Base-by-base conservation (phyloP, 2,888 invertebrate species). In the Ametastegia equiseti region DNA sequence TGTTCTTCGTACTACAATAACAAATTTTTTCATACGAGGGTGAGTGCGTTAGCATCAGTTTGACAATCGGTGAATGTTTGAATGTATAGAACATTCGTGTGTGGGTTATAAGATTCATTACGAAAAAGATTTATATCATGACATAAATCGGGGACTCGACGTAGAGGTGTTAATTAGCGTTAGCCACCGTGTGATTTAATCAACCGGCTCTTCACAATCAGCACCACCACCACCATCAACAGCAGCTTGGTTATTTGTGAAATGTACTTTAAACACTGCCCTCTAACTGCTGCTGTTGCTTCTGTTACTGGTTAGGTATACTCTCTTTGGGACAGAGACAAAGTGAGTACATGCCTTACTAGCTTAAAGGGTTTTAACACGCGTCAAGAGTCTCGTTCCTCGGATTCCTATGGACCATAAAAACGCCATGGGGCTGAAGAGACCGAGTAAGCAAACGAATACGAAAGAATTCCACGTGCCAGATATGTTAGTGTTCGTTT, bases 371-470 rank as follows among this genome's bases (percentile, higher is more conserved):
- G 45, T 42, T 71, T 45, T 47, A 30, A 54, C 75, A 54, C 54
- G 50, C 54, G 54, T 50, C 36, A 36, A 11, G 19, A 30, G 47
- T 45, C 39, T 69, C 67, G 69, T 80, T 80, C 67, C 80, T 69
- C 67, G 80, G 80, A 80, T 80, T 67, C 80, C 69, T 80, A n/a
- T 23, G 50, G 47, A 47, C 69, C 45, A 47, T 80, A 50, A 80
- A 69, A 80, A 77, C 77, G 57, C 65, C 11, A 47, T 27, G 71
- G 42, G 23, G 19, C n/a, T 42, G 2, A 15, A 15, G n/a, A n/a
- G 42, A 1, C 45, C 39, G 19, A 13, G 23, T n/a, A 30, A 54
- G 71, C 30, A 71, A 71, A 27, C 71, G 71, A 30, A 67, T 71
- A 15, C 15, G 42, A 47, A 42, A 54, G 27, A 57, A 45, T 45